phyloP scores from a whole-genome alignment of 2,797 vertebrate species.

The Merluccius polli region DNA sequence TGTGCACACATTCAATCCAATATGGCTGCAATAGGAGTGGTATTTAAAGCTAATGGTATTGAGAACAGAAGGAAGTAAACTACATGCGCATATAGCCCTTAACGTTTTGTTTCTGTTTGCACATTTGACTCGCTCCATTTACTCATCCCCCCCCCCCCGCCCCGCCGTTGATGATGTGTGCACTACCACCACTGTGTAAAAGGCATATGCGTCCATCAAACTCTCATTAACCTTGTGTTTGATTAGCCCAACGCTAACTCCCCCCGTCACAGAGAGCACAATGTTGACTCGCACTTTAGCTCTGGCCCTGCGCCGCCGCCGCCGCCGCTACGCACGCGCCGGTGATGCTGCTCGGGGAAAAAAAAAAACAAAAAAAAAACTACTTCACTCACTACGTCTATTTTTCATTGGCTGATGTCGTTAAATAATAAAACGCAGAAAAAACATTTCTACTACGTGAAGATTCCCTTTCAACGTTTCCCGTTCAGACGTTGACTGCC shows the following conservation, averaged over 20 bases:
- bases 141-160: conserved; percentile 51
- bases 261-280: conserved; percentile 36
- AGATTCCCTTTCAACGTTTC: background rate
- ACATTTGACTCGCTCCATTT: conserved; percentile 62
- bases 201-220: conserved; percentile 75
- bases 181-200: conserved; percentile 46
- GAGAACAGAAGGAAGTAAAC: conserved; percentile 38
- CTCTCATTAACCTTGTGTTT: conserved; percentile 76
- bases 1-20: conserved; percentile 24
- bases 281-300: background rate
- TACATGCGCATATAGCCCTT: conserved; percentile 46
- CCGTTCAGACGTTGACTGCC: background rate
- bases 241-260: conserved; percentile 56
- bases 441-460: background rate
- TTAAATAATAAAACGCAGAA: background rate
- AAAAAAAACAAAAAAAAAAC: too few species aligned
- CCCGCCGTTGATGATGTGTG: conserved; percentile 51
- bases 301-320: too few species aligned
- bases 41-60: conserved; percentile 30
- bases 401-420: too few species aligned
- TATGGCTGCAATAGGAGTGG: conserved; percentile 12
- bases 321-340: too few species aligned
- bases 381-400: too few species aligned
- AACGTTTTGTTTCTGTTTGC: conserved; percentile 63
- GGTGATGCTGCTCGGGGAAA: too few species aligned